Evolutionary conservation across 1,140 invertebrate species (phyloP).

Genomic region (Drosophila jambulina): DNA sequence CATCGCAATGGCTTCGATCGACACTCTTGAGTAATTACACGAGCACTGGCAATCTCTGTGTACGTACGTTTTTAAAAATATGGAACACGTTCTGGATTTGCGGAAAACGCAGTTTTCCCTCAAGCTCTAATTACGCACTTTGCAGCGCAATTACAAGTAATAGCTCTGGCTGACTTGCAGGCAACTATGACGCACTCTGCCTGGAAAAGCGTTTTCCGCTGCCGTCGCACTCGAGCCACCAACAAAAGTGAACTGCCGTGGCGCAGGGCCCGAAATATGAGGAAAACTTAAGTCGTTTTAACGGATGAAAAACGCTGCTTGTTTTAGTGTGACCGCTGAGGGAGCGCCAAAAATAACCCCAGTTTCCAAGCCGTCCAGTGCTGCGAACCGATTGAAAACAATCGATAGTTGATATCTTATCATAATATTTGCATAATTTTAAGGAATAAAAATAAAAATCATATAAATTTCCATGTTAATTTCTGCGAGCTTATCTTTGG

Average conservation of each 20-base stretch:
- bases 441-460: background rate
- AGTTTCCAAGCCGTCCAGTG: background rate
- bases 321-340: constrained; percentile 8
- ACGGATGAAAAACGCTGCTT: constrained; percentile 32
- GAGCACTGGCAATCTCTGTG: constrained; percentile 14
- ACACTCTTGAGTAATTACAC: constrained; percentile 18
- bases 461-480: background rate
- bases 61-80: constrained; percentile 20
- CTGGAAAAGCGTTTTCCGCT: constrained; percentile 54
- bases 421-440: background rate
- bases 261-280: constrained; percentile 47
- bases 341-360: constrained; percentile 19
- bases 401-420: background rate
- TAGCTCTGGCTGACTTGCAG: constrained; percentile 56
- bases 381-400: background rate
- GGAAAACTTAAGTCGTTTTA: constrained; percentile 46
- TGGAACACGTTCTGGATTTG: constrained; percentile 33
- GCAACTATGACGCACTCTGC: constrained; percentile 60
- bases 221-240: constrained; percentile 67
- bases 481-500: background rate
- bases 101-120: constrained; percentile 38
- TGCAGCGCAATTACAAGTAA: constrained; percentile 48
- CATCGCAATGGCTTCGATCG: constrained; percentile 24
- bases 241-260: constrained; percentile 53
- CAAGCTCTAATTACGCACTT: constrained; percentile 61